Evolutionary conservation across 2,797 vertebrate species (phyloP).

Genomic region (Sorex maritimensis): DNA sequence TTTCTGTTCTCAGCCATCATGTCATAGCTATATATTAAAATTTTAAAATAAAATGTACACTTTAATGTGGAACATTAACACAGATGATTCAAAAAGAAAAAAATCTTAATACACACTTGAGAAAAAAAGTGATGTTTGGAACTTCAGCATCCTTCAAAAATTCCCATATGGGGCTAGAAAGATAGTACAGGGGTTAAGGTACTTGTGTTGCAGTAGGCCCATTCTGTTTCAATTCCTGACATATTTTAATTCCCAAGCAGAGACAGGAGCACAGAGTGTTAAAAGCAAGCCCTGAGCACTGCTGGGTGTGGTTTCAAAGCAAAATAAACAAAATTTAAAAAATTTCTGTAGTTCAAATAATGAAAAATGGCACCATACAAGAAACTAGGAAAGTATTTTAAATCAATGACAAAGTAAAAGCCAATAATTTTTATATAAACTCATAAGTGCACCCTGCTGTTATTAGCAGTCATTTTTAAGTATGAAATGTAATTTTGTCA

Average conservation of each 20-base stretch:
- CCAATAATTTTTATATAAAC: constrained; percentile 54
- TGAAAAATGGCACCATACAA: not conserved
- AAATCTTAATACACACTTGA: constrained; percentile 27
- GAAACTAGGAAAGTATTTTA: constrained; percentile 51
- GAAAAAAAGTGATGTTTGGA: constrained; percentile 35
- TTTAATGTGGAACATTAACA: not conserved
- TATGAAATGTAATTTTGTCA: constrained; percentile 29
- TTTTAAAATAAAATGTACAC: not conserved
- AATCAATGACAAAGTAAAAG: constrained; percentile 56
- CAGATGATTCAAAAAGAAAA: constrained; percentile 52
- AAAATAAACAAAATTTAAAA: too few species aligned
- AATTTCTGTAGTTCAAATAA: constrained; percentile 23
- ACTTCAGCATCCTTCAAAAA: not conserved
- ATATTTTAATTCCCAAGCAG: too few species aligned
- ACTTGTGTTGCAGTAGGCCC: too few species aligned
- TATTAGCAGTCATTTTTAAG: not conserved
- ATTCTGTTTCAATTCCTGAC: too few species aligned
- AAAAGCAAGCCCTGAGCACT: too few species aligned
- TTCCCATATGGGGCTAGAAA: not conserved
- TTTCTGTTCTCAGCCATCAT: not conserved
- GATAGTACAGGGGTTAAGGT: too few species aligned
- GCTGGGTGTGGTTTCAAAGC: too few species aligned
- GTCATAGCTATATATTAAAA: constrained; percentile 10
- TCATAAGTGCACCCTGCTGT: not conserved
- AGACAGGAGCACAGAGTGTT: too few species aligned